These are phyloP conservation scores for Gadus chalcogrammus DNA, from an alignment of 2,113 vertebrate species.

Conservation along the genomic window DNA sequence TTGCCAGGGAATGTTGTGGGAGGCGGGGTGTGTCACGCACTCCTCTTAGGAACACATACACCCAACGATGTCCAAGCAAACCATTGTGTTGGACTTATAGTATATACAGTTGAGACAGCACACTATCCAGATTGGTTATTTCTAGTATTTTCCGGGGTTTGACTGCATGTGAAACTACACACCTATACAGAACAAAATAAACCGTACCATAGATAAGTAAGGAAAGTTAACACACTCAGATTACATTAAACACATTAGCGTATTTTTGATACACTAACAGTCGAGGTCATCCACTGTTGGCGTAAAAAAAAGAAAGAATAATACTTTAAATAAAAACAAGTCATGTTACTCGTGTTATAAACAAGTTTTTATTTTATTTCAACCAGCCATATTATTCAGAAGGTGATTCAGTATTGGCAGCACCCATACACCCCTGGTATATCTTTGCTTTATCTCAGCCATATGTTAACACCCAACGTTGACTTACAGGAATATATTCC, in stretches of 20 bases:
- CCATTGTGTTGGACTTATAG: constrained; percentile 60
- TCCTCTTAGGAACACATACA: constrained; percentile 43
- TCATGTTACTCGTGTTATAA: constrained; percentile 58
- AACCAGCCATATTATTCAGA: constrained; percentile 24
- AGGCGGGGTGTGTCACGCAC: constrained; percentile 63
- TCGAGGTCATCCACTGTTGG: constrained; percentile 55
- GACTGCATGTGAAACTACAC: constrained; percentile 90
- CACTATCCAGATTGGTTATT: constrained; percentile 36
- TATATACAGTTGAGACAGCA: constrained; percentile 51
- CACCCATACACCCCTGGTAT: constrained; percentile 60
- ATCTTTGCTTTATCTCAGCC: constrained; percentile 50
- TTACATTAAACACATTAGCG: constrained; percentile 69
- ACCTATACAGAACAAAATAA: constrained; percentile 61
- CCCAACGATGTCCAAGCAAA: constrained; percentile 48
- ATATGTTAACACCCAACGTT: constrained; percentile 48
- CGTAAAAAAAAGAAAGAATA: constrained; percentile 46
- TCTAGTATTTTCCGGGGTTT: constrained; percentile 83
- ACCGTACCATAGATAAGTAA: constrained; percentile 60
- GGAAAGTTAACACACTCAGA: constrained; percentile 73
- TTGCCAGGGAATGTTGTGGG: constrained; percentile 89
- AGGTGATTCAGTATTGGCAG: constrained; percentile 42
- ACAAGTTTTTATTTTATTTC: constrained; percentile 44
- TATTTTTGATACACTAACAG: constrained; percentile 36
- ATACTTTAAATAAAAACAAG: constrained; percentile 55
- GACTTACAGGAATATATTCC: constrained; percentile 71